These are phyloP conservation scores for Drosophila melanocephala DNA, from an alignment of 2,888 invertebrate genomes.

Conservation along the genomic window DNA sequence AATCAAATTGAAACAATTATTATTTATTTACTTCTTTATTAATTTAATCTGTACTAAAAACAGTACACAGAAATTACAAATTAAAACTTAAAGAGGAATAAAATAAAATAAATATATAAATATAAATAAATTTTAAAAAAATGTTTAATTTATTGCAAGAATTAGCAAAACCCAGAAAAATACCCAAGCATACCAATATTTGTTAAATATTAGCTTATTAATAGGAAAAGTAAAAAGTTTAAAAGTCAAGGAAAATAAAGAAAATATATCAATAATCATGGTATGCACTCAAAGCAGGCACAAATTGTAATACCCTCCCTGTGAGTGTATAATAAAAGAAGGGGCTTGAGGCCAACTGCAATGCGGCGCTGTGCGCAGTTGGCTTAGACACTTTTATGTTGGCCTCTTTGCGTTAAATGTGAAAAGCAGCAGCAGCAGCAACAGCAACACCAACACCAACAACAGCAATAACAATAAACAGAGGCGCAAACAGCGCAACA, in stretches of 20 bases:
- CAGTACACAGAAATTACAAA: not conserved
- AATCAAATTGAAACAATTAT: fast-evolving
- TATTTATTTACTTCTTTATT: not conserved
- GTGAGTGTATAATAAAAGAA: constrained; percentile 49
- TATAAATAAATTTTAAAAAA: not conserved
- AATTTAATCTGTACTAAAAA: not conserved
- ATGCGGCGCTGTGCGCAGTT: constrained; percentile 60
- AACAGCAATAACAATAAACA: constrained; percentile 24
- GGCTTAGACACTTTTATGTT: constrained; percentile 67
- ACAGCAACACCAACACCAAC: constrained; percentile 9
- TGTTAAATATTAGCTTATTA: not conserved
- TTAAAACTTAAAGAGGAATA: not conserved
- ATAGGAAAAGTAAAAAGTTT: not conserved
- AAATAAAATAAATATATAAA: not conserved
- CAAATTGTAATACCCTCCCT: not conserved
- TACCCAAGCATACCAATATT: not conserved
- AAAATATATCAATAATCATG: not conserved
- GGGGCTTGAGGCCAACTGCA: constrained; percentile 66
- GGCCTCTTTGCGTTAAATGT: constrained; percentile 69
- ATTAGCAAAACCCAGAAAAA: not conserved
- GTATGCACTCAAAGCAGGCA: not conserved
- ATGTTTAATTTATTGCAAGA: not conserved
- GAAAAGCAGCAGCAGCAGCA: constrained; percentile 24
- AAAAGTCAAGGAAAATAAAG: not conserved
- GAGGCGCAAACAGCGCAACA: constrained; percentile 15